Conservation (phyloP, 2,113 vertebrate genomes). For the Equus quagga region DNA sequence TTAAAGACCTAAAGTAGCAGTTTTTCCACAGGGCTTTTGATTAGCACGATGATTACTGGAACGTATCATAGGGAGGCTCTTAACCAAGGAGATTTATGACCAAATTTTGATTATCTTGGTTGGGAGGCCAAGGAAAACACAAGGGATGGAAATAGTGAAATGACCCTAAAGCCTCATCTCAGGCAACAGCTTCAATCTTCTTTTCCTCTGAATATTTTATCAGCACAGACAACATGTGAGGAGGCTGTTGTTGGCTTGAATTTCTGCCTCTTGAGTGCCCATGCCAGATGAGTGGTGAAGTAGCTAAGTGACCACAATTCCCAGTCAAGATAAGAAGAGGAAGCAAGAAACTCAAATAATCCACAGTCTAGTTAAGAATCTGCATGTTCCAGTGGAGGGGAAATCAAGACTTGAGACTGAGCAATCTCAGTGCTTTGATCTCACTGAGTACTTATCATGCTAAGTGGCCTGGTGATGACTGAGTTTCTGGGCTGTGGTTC, state of each 20-base stretch:
- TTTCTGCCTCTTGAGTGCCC: not conserved
- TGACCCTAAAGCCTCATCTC: not conserved
- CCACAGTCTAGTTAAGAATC: not conserved
- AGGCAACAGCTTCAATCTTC: not conserved
- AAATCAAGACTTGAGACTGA: not conserved
- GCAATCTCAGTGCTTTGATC: not conserved
- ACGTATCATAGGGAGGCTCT: slow-evolving; percentile 18
- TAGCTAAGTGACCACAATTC: not conserved
- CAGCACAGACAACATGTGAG: not conserved
- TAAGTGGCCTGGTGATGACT: not conserved
- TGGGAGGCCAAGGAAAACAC: slow-evolving; percentile 34
- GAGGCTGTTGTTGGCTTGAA: slow-evolving; percentile 33
- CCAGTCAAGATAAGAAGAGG: not conserved
- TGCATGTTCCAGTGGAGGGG: not conserved
- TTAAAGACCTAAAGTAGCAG: not conserved
- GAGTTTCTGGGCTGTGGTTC: not conserved
- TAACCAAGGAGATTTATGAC: slow-evolving; percentile 41
- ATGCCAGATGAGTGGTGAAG: not conserved
- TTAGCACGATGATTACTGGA: slow-evolving; percentile 25
- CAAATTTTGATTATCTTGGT: slow-evolving; percentile 60
- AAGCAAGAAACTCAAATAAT: not conserved
- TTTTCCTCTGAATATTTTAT: slow-evolving; percentile 54
- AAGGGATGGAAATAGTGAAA: not conserved
- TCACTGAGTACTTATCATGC: not conserved
- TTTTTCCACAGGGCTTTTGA: slow-evolving; percentile 56